Conservation (phyloP, 2,888 invertebrate species). For the Aphidoletes aphidimyza region DNA sequence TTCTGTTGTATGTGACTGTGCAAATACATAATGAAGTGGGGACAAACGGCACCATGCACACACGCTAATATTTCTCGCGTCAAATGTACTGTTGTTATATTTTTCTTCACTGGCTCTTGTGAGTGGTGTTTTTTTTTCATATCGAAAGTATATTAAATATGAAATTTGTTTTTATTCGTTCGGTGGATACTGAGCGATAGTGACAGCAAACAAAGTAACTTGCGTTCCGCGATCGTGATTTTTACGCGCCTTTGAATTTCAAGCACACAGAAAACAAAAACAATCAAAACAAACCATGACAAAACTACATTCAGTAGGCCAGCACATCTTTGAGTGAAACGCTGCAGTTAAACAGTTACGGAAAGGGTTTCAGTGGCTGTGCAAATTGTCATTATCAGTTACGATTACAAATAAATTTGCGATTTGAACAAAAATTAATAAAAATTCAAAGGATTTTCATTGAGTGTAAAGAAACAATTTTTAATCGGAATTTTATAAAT, state of each 20-base stretch:
- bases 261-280: no score
- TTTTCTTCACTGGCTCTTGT: not conserved
- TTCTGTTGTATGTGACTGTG: slow-evolving; percentile 21
- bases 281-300: slow-evolving; percentile 8
- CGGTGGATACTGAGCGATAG: slow-evolving; percentile 48
- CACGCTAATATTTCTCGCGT: slow-evolving; percentile 20
- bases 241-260: slow-evolving; percentile 41
- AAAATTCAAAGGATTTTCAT: no score
- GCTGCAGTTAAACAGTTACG: no score
- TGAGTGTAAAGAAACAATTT: no score
- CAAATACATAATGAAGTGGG: slow-evolving; percentile 49
- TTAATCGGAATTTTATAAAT: no score
- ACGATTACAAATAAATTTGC: no score
- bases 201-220: slow-evolving; percentile 22
- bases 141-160: slow-evolving; percentile 51
- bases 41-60: slow-evolving; percentile 38
- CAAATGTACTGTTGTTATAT: slow-evolving; percentile 34
- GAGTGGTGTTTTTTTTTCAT: not conserved
- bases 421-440: no score
- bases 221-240: slow-evolving; percentile 33
- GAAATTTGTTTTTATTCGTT: slow-evolving; percentile 46
- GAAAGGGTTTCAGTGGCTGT: no score
- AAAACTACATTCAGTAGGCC: not conserved
- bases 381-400: no score
- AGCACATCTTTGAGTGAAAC: not conserved